Evolutionary conservation across 2,113 vertebrate species (phyloP), one percentile per base, ranked within the genome.

Genomic region (Gracilinanus agilis): DNA sequence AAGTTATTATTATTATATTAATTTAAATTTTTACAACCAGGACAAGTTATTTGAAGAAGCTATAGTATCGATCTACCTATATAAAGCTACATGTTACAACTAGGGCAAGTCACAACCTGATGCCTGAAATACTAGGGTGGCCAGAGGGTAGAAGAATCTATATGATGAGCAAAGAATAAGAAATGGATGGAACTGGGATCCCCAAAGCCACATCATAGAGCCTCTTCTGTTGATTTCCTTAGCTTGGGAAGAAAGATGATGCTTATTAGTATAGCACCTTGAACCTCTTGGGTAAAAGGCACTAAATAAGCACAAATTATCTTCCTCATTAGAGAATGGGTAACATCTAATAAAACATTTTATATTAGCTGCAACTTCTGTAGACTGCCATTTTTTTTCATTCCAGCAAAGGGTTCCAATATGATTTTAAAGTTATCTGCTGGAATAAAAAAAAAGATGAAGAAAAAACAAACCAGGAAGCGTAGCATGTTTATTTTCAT

Each of bases 261-360:
- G 12, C 90, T 96, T 96, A 94, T 96, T 97, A 96, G 91, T 24
- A 56, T 92, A 96, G 49, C 92, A 67, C 91, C 96, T 95, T 96
- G 95, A 93, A 91, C 95, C 95, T 83, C 89, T 0, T 96, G 92
- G 61, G 89, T 93, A 96, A 95, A 61, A 95, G 94, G 94, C 92
- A 97, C 90, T 95, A 96, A 94, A 93, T 96, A 98, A 97, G 95
- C 94, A 61, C 75, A 95, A 95, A 97, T 97, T 97, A 97, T 55
- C 88, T 53, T 54, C 94, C 49, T 96, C 89, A 95, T 97, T 96
- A 95, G 23, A 88, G 93, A 44, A 75, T 21, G 94, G 95, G 95
- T 93, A 89, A 75, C 29, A 96, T 92, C 93, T 95, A 97, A 96
- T 96, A 97, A 96, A 95, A 75, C 54, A 94, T 55, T 55, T 58